Base-by-base conservation (phyloP, 37 sponge, comb jelly and placozoan genomes). In the Theonella swinhoei region DNA sequence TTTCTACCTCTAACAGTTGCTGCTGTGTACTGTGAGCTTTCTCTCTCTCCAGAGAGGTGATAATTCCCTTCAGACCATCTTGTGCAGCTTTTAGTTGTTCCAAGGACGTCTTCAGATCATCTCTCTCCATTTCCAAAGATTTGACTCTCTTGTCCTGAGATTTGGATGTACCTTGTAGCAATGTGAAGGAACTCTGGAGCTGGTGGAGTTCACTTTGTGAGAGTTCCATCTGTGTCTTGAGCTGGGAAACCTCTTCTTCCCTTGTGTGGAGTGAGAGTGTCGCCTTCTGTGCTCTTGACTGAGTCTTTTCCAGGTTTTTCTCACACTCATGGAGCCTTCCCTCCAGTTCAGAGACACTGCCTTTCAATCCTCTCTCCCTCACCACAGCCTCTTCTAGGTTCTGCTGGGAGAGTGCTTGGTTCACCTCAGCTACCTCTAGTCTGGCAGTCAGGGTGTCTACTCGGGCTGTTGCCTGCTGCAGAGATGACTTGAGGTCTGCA, bases 121-220 rank as follows among this genome's bases (percentile, higher is more conserved):
- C 35, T 32, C 42, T 79, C 65, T 76, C 77, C 24, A 39, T 32
- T 29, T 85, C 59, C 64, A 90, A 47, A 5, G 75, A 34, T 31
- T 69, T 39, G 8, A 76, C 17, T 32, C 59, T 74, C 36, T 66
- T 38, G 47, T 58, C 35, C 33, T 7, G 17, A 7, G 32, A 37
- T 37, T 25, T 33, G n/a, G 40, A 58, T 23, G 19, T 35, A 20
- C 31, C 35, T 47, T 77, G 34, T 1, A 64, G 11, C 23, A 23
- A 30, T 4, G 68, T 31, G 11, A 82, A 4, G 17, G 75, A 70
- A 1, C 77, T 29, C 64, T 77, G 67, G 4, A 82, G 66, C 35
- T 82, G 77, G 17, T 32, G n/a, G n/a, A 28, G 54, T 35, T 82
- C 83, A 63, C 67, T 68, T 39, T 88, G 83, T 14, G 61, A 69